phyloP scores from a whole-genome alignment of 2,113 vertebrate genomes.

The Mola mola region DNA sequence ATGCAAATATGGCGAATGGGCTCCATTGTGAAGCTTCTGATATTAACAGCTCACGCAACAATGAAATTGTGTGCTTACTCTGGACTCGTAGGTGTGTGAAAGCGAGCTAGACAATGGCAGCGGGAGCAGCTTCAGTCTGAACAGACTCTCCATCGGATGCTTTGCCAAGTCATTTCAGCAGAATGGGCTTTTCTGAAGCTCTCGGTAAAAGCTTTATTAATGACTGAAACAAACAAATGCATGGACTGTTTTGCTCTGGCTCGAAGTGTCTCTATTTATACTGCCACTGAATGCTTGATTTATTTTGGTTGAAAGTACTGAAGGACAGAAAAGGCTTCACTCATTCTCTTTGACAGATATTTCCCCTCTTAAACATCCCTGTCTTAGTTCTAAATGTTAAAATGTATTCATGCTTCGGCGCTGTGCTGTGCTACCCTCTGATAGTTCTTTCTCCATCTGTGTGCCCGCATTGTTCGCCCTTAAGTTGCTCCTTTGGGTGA shows the following conservation, averaged over 20 bases:
- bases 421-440: constrained; percentile 27
- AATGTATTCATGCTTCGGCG: constrained; percentile 42
- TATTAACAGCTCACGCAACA: constrained; percentile 80
- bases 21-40: constrained; percentile 79
- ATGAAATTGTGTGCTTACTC: constrained; percentile 75
- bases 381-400: constrained; percentile 52
- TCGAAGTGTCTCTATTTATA: constrained; percentile 56
- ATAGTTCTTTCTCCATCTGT: constrained; percentile 47
- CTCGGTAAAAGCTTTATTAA: constrained; percentile 70
- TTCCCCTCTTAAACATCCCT: constrained; percentile 53
- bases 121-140: constrained; percentile 70
- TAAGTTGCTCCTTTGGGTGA: constrained; percentile 55
- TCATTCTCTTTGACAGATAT: constrained; percentile 58
- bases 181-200: constrained; percentile 62
- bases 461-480: constrained; percentile 62
- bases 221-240: constrained; percentile 70
- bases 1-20: constrained; percentile 83
- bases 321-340: constrained; percentile 46
- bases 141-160: constrained; percentile 75
- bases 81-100: constrained; percentile 78
- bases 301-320: constrained; percentile 48
- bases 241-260: constrained; percentile 51
- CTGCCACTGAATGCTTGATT: constrained; percentile 60
- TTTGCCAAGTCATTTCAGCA: constrained; percentile 73
- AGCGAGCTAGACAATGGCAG: constrained; percentile 73